A percentile compares a stretch with the other conserved stretches of the same genome.
Conservation (phyloP, 2,113 vertebrate species). For the Cygnus atratus region DNA sequence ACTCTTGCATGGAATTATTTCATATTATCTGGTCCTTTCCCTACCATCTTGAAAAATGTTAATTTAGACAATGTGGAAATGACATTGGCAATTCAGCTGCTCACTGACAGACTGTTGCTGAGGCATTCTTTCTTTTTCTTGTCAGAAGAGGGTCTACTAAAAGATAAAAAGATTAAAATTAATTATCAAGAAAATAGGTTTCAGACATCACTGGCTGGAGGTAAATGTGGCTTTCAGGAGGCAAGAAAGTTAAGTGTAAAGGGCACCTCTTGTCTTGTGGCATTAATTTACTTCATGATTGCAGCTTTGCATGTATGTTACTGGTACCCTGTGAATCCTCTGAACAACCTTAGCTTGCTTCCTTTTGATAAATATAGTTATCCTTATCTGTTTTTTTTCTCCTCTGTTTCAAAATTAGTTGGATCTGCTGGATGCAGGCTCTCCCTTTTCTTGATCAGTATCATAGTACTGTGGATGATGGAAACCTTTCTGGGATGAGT, state of each 20-base stretch:
- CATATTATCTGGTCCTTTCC: background rate
- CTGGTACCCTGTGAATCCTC: background rate
- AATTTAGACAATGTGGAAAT: background rate
- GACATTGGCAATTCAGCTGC: background rate
- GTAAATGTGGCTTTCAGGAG: background rate
- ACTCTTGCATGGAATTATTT: background rate
- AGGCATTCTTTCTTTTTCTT: background rate
- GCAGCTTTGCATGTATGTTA: background rate
- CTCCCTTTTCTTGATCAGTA: background rate
- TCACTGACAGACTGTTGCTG: background rate
- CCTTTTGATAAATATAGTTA: background rate
- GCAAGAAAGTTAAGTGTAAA: background rate
- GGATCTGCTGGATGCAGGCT: background rate
- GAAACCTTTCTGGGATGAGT: background rate
- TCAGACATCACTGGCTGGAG: background rate
- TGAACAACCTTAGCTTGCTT: background rate
- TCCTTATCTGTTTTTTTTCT: background rate
- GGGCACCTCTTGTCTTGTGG: background rate
- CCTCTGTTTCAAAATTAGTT: background rate
- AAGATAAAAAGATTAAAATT: background rate
- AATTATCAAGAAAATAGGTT: background rate
- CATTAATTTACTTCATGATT: background rate
- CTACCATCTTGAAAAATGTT: background rate
- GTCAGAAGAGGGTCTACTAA: background rate
- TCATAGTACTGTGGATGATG: background rate